Evolutionary conservation across 2,888 invertebrate species (phyloP).

Genomic region (Ophion ellenae): DNA sequence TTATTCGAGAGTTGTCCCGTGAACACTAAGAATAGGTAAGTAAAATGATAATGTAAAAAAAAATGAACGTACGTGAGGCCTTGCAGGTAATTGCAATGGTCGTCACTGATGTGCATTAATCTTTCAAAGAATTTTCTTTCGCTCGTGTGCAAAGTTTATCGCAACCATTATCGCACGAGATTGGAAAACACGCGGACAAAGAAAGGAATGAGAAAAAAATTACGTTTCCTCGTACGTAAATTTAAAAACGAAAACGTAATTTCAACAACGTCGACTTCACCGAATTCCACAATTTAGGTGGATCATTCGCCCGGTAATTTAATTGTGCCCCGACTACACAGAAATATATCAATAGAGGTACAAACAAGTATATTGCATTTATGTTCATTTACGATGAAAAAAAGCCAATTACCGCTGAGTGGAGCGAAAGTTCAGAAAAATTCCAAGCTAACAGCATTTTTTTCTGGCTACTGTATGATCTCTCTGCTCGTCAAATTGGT

Average conservation of each 20-base stretch:
- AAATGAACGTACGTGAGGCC: not conserved
- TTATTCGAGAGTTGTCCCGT: slow-evolving; percentile 13
- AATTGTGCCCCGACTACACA: too few species aligned
- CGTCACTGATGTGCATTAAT: slow-evolving; percentile 22
- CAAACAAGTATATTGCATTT: too few species aligned
- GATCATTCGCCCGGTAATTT: too few species aligned
- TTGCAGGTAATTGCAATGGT: slow-evolving; percentile 1
- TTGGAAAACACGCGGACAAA: not conserved
- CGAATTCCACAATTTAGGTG: not conserved
- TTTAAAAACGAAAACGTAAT: too few species aligned
- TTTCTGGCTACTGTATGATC: too few species aligned
- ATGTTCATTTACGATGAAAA: too few species aligned
- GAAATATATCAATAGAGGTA: too few species aligned
- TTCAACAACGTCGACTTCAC: not conserved
- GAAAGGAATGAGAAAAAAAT: not conserved
- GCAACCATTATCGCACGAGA: slow-evolving; percentile 4
- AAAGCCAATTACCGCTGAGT: too few species aligned
- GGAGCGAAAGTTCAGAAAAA: not conserved
- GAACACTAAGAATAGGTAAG: not conserved
- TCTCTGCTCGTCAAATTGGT: too few species aligned
- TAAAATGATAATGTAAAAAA: not conserved
- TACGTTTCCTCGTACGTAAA: not conserved
- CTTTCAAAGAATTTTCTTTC: slow-evolving; percentile 15
- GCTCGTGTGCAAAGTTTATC: not conserved
- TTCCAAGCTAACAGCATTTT: not conserved